Base-by-base conservation (phyloP, 2,113 vertebrate species). In the Erinaceus europaeus region DNA sequence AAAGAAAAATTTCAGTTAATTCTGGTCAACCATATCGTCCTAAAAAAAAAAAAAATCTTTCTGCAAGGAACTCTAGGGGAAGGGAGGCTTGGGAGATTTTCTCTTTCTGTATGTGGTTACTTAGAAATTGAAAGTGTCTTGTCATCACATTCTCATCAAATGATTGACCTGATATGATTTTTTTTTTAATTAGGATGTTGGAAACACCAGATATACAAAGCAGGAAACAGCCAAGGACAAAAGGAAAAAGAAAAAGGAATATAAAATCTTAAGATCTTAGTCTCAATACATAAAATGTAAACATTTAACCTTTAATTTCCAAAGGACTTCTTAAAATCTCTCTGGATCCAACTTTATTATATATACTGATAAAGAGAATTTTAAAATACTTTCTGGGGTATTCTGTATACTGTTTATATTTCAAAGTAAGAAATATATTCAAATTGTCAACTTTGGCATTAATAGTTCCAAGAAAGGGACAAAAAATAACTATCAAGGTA, bases 151-250 rank as follows among this genome's bases (percentile, higher is more conserved):
- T 89, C 75, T 94, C 85, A 85, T 78, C 87, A 93, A n/a, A n/a
- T n/a, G 88, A 12, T 83, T 91, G 89, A 94, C 40, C 32, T 78
- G 25, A 65, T 42, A 75, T 10, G 64, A 38, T 77, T 93, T 87
- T 90, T 96, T 90, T 79, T 57, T 76, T 91, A 91, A 94, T 85
- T 94, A 94, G 44, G 46, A 83, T 79, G n/a, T 72, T 59, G 86
- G 75, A 75, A 91, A 85, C 34, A 96, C 86, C 90, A 94, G 84
- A 82, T 91, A 80, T 91, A 94, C 64, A 95, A 95, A 90, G 82
- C 64, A 94, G 91, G 90, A 88, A 94, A 79, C 74, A 93, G 81
- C 82, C n/a, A 71, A 87, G 87, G 81, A 93, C 74, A 77, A 78
- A 8, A 65, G 32, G 27, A 32, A 11, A 38, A 67, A 68, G 76